phyloP scores from a whole-genome alignment of 2,113 vertebrate genomes.

The Passer montanus region DNA sequence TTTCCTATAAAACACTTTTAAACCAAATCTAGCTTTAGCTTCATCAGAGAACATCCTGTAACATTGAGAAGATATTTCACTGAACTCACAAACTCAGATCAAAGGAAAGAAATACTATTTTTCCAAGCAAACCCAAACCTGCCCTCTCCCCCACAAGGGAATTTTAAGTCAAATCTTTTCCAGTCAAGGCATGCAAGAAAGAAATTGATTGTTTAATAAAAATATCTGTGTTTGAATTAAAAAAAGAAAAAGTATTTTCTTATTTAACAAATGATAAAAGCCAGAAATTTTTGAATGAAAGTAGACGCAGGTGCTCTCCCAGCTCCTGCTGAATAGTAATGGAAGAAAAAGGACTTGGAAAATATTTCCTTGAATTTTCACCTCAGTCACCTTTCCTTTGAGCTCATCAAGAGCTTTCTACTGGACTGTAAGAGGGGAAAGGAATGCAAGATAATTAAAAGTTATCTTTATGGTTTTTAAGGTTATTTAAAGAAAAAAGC shows the following conservation, averaged over 20 bases:
- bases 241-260: background rate
- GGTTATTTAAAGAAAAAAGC: background rate
- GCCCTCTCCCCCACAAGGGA: background rate
- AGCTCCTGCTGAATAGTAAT: background rate
- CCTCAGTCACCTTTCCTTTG: background rate
- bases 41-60: background rate
- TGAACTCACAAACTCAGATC: background rate
- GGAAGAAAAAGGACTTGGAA: background rate
- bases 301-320: background rate
- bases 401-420: background rate
- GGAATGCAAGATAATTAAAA: background rate
- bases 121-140: background rate
- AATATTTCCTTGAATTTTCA: background rate
- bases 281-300: background rate
- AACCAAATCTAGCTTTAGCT: background rate
- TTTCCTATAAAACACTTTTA: background rate
- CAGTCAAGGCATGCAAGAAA: background rate
- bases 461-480: background rate
- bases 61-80: background rate
- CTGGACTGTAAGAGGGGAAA: background rate
- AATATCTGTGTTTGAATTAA: background rate
- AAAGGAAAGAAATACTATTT: background rate
- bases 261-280: background rate
- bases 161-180: background rate
- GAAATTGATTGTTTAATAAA: background rate